Evolutionary conservation across 2,888 invertebrate genomes (phyloP).

Genomic region (Heliconius sara): DNA sequence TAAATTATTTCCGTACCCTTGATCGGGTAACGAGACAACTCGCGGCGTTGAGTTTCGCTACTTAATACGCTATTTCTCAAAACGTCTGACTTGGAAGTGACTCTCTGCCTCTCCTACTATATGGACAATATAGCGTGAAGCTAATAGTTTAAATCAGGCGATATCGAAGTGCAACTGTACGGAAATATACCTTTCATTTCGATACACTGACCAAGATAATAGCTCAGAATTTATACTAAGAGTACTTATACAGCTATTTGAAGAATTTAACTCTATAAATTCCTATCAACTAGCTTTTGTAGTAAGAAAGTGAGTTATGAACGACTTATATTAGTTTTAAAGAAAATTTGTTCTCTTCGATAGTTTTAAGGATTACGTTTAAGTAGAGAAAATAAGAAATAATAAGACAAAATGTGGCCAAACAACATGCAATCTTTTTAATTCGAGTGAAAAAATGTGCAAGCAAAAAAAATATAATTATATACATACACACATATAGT

Average conservation of each 20-base stretch:
- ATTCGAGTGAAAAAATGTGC: too few species aligned
- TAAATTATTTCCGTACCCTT: too few species aligned
- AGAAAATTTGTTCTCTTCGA: not conserved
- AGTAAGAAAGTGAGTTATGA: not conserved
- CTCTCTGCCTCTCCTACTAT: too few species aligned
- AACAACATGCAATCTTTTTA: too few species aligned
- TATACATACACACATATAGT: too few species aligned
- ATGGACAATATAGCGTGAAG: too few species aligned
- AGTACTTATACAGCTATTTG: constrained; percentile 10
- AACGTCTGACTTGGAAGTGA: too few species aligned
- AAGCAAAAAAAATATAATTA: too few species aligned
- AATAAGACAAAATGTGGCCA: too few species aligned
- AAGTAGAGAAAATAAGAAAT: not conserved
- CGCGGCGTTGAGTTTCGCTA: too few species aligned
- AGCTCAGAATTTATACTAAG: constrained; percentile 6
- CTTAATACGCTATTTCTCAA: too few species aligned
- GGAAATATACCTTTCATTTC: constrained; percentile 13
- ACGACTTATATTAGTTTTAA: not conserved
- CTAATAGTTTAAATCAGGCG: not conserved
- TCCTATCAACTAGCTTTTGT: constrained; percentile 4
- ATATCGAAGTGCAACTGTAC: not conserved
- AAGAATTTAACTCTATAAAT: not conserved
- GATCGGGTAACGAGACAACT: too few species aligned
- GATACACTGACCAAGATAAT: constrained; percentile 2
- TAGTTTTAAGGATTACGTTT: not conserved